These are phyloP conservation scores for Drosophila neotestacea DNA, from an alignment of 2,888 invertebrate species.

Conservation along the genomic window DNA sequence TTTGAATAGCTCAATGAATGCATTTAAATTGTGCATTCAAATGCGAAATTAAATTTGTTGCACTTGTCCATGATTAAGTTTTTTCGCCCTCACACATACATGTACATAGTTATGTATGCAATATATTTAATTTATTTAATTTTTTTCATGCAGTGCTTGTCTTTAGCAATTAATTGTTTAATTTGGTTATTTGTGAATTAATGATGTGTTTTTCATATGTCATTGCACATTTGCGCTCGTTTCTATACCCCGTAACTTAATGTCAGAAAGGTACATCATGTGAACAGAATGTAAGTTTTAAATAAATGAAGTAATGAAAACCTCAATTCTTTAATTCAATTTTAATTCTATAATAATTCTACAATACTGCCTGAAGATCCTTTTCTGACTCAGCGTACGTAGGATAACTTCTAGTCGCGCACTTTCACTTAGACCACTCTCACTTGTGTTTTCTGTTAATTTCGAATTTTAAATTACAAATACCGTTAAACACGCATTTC, in stretches of 20 bases:
- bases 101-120: background rate
- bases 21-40: conserved; percentile 74
- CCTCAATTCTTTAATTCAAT: no score
- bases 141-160: conserved; percentile 29
- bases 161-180: conserved; percentile 81
- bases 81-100: conserved; percentile 2
- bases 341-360: background rate
- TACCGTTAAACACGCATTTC: conserved; percentile 73
- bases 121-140: conserved; percentile 12
- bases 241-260: conserved; percentile 12
- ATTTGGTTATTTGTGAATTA: conserved; percentile 80
- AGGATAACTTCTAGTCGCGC: background rate
- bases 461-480: conserved; percentile 61
- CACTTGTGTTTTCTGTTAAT: conserved; percentile 6
- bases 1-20: conserved; percentile 60
- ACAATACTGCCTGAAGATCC: background rate
- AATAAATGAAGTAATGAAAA: background rate
- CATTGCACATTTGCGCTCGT: conserved; percentile 66
- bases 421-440: background rate
- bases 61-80: conserved; percentile 44
- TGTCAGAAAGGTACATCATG: background rate
- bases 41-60: conserved; percentile 78
- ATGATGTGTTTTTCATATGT: conserved; percentile 82
- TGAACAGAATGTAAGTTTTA: no score
- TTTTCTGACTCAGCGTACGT: no score